Base-by-base conservation (phyloP, 2,888 invertebrate species). In the Spodoptera picta region DNA sequence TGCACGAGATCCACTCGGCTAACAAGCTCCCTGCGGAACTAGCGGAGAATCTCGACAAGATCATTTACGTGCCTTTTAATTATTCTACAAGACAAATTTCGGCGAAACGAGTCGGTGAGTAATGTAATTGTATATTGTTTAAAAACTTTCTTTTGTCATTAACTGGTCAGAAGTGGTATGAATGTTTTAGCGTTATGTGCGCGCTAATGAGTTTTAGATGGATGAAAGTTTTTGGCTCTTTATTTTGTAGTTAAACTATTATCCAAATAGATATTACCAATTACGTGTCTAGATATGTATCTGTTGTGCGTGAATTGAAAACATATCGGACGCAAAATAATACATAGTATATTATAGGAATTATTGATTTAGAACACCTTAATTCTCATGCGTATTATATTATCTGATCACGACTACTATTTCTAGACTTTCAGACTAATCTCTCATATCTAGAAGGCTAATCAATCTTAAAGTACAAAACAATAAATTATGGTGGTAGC, bases 61-160 rank as follows among this genome's bases (percentile, higher is more conserved):
- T 92, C 71, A 95, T 97, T 82, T 97, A 96, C 88, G 92, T 97
- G 79, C 96, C 96, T 54, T 97, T 97, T 86, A 97, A 96, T 88
- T 96, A 95, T 80, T 95, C 93, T 19, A 94, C 92, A 12, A 84
- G 89, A 70, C 90, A 88, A 79, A 91, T 92, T 85, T 91, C 93
- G 70, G 82, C 92, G 70, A 93, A 91, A 85, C 90, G 94, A 80
- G 86, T 93, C 60, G 94, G 94, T 95, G 74, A 94, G 94, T 92
- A 73, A 59, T 65, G 24, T 66, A 77, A 72, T 76, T 73, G 46
- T 65, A 53, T 60, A 68, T 73, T 76, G 60, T 77, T 61, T 55
- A 55, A 45, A 48, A 73, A 79, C 70, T 79, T 79, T 79, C 79
- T 49, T 72, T 69, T 70, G 65, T 47, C 23, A 62, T 64, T 65